Base-by-base conservation (phyloP, 2,888 invertebrate genomes). In the Beris chalybata region DNA sequence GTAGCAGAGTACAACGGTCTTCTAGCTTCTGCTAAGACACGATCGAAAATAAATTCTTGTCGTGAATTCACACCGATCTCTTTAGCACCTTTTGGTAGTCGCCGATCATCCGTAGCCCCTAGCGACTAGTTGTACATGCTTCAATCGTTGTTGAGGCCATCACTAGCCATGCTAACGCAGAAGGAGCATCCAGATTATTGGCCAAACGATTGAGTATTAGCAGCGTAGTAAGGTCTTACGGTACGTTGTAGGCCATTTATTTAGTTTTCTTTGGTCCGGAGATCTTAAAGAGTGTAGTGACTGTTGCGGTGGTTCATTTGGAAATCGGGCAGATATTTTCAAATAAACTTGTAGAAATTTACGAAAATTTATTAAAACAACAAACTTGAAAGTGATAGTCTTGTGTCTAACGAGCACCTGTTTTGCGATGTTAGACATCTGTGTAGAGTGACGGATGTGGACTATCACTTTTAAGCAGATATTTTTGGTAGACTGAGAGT, bases 1-100 rank as follows among this genome's bases (percentile, higher is more conserved):
- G 38, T 9, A 38, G 5, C 38, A 9, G 2, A 38, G 38, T 38
- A 5, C 22, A 22, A 22, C 22, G 7, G 38, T 9, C 5, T 9
- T 38, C 38, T 61, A 15, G 61, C 13, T 61, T 50, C 50, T 61
- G 32, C 61, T 22, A 38, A 38, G 61, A 61, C 61, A 61, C 50
- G 61, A 61, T 61, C 61, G 61, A 61, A 61, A 61, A 61, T 61
- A 61, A 61, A 61, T 52, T 61, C 52, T 50, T 61, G 61, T 61
- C 61, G 52, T 6, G 52, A 50, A 61, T 52, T 61, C 61, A 61
- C 61, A 43, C 61, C 61, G 43, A 61, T 61, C 61, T 61, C 50
- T 32, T 61, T 61, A 61, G 38, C 61, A 61, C 61, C 61, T 61
- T 61, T 22, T 3, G 22, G 47, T 47, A 30, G 31, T 48, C 31